Base-by-base conservation (phyloP, 2,113 vertebrate species). In the Atrichornis clamosus region DNA sequence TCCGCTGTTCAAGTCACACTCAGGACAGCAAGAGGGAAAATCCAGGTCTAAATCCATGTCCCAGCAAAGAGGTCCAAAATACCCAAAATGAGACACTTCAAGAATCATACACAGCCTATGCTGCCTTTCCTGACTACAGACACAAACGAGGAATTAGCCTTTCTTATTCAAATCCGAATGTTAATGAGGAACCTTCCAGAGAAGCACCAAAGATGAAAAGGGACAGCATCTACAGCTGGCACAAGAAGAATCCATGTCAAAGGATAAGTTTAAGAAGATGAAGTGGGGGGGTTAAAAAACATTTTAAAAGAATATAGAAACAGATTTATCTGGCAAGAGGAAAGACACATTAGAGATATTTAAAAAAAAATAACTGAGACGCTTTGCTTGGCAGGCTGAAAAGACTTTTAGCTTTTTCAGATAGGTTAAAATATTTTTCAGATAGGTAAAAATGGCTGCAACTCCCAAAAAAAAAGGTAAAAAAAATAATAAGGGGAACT, bases 1-100 rank as follows among this genome's bases (percentile, higher is more conserved):
- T 2, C 9, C 82, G 39, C 52, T 47, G 46, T 11, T 81, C 20
- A n/a, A 80, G 53, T 27, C 64, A 27, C 3, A 8, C 10, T 78
- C 0, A 3, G n/a, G 68, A 32, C 49, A 64, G 11, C 30, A 42
- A 52, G 4, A 24, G 19, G 33, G 42, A 62, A 69, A 77, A 77
- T 2, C n/a, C 23, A 84, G 3, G 3, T 33, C 15, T 33, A 72
- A 89, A 80, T 2, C 23, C n/a, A 35, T 0, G 0, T 10, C 46
- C 2, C 2, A 50, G 47, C 19, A 60, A 52, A 49, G 26, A 46
- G 8, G 30, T 3, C 44, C 7, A 3, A 55, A 79, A 32, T 0
- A 84, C 12, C 15, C 75, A 19, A 60, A 87, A 13, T 1, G 3
- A 74, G 37, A 64, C 19, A 32, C 15, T 52, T 18, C 13, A 67